phyloP scores from a whole-genome alignment of 23 tunicate species.

The Aplidium turbinatum region DNA sequence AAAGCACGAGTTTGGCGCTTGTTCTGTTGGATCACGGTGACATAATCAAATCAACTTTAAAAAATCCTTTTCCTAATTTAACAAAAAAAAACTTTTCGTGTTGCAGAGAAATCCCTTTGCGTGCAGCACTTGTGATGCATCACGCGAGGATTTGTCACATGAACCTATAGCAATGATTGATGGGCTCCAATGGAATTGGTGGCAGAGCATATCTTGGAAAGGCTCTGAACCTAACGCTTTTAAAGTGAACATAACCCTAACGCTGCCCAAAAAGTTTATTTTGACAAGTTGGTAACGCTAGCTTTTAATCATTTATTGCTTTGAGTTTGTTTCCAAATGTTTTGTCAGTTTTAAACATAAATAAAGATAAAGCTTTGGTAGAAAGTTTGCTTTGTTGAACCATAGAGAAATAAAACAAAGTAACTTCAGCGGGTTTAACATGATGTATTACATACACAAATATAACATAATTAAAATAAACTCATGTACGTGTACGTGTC shows the following conservation, averaged over 20 bases:
- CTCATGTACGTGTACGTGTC: neutral
- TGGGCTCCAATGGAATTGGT: slow-evolving; percentile 74
- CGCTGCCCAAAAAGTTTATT: slow-evolving; percentile 55
- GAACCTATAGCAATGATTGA: slow-evolving; percentile 47
- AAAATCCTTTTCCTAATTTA: too few relatives aligned
- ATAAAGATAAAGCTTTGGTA: neutral
- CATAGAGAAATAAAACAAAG: too few relatives aligned
- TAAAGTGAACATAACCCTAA: slow-evolving; percentile 56
- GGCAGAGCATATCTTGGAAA: slow-evolving; percentile 48
- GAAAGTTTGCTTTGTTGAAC: too few relatives aligned
- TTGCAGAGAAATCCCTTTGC: slow-evolving; percentile 54
- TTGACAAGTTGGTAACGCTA: slow-evolving; percentile 54
- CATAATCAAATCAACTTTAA: too few relatives aligned
- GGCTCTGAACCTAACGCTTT: too few relatives aligned
- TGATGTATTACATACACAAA: too few relatives aligned
- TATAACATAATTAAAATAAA: neutral
- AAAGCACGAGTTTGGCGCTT: too few relatives aligned
- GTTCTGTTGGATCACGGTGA: too few relatives aligned
- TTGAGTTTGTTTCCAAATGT: neutral
- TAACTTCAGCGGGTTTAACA: too few relatives aligned
- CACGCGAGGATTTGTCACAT: slow-evolving; percentile 24
- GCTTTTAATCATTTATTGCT: too few relatives aligned
- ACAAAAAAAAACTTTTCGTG: too few relatives aligned
- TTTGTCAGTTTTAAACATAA: neutral
- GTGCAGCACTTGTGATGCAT: slow-evolving; percentile 44